Evolutionary conservation across 2,113 vertebrate species (phyloP), one percentile per base, ranked within the genome.

Genomic region (Heterocephalus glaber): DNA sequence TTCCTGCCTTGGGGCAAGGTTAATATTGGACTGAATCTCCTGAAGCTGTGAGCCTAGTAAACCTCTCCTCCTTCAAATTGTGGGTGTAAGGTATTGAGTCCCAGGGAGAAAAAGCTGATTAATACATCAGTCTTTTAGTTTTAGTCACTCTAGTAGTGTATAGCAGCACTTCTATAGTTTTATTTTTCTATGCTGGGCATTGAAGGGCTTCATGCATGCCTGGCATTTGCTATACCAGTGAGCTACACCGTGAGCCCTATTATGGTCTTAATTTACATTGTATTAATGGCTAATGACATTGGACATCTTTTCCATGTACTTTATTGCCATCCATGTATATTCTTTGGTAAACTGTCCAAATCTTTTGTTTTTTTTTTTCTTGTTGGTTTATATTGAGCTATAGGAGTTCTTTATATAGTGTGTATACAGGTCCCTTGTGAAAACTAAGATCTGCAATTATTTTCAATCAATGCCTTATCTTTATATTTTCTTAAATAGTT

Each of bases 221-320:
- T 38, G 20, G 35, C 54, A 82, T 60, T 26, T 82, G 56, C 3
- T 41, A 1, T 41, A 41, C 24, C 80, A 82, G 22, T 60, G 20
- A 82, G 56, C 35, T 82, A 41, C 24, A 26, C 13, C n/a, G 22
- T 4, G 13, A 41, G 14, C 58, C 7, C 41, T 28, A 54, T 10
- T 82, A 47, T 88, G 44, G 35, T 61, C 86, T 81, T 95, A 79
- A 76, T 83, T 87, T 88, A 33, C 54, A 47, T 68, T 94, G 87
- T 35, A 70, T 77, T 79, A 41, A 89, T 38, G 24, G 60, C 63
- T 80, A 86, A 56, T 80, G 63, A 56, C 38, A 72, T 26, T 28
- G 19, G 79, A 12, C n/a, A 89, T 86, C 44, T 85, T 93, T 93
- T 85, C 20, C 20, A n/a, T 77, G 14, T 84, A 47, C 28, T 84